Evolutionary conservation across 2,113 vertebrate species (phyloP).

Genomic region (Hemicordylus capensis): DNA sequence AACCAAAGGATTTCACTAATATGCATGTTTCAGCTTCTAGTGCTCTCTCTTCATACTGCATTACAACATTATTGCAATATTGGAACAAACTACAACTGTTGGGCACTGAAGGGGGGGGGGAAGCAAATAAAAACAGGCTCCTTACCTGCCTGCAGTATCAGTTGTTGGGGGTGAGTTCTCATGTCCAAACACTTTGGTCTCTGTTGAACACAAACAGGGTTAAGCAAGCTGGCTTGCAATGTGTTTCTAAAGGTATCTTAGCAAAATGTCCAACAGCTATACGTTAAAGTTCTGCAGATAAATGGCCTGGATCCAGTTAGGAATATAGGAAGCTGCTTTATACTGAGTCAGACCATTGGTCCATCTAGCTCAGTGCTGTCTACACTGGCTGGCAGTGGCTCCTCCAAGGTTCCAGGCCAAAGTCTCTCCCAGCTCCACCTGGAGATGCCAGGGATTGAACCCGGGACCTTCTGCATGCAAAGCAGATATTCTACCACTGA

Average conservation of each 20-base stretch:
- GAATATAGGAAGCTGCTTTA: no score
- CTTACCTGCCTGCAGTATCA: conserved; percentile 7
- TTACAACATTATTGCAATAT: not conserved
- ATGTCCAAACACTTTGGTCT: not conserved
- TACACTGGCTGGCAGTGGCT: no score
- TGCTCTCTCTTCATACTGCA: not conserved
- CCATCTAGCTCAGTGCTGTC: no score
- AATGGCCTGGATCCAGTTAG: not conserved
- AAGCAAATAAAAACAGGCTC: not conserved
- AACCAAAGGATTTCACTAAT: not conserved
- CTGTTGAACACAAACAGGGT: conserved; percentile 10
- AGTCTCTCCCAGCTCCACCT: no score
- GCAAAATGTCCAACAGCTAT: not conserved
- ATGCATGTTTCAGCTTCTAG: not conserved
- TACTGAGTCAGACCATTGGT: no score
- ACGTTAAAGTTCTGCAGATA: not conserved
- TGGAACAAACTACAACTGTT: not conserved
- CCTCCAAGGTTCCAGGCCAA: no score
- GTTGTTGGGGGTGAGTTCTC: not conserved
- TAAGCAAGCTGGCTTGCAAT: not conserved
- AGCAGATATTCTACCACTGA: no score
- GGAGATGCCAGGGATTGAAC: no score
- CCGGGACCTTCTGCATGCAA: no score
- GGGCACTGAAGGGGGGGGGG: not conserved
- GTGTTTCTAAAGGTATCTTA: not conserved